Evolutionary conservation across 2,797 vertebrate genomes (phyloP).

Genomic region (Megalops cyprinoides): DNA sequence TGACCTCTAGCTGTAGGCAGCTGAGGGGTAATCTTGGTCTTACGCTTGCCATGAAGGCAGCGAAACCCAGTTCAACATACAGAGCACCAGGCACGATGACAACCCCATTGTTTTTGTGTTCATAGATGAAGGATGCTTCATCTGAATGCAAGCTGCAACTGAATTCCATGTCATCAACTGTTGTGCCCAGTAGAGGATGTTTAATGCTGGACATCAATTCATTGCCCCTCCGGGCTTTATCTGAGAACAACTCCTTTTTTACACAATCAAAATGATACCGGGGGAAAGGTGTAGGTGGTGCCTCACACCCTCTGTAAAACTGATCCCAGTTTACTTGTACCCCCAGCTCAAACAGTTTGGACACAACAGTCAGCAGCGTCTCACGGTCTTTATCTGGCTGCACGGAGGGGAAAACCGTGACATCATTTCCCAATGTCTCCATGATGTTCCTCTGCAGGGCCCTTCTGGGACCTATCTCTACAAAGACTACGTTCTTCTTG

Average conservation of each 20-base stretch:
- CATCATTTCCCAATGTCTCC: slow-evolving; percentile 74
- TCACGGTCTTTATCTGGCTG: slow-evolving; percentile 71
- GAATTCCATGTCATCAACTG: slow-evolving; percentile 50
- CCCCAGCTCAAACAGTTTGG: slow-evolving; percentile 72
- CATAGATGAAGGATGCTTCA: slow-evolving; percentile 47
- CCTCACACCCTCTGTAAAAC: slow-evolving; percentile 73
- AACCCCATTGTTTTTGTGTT: slow-evolving; percentile 61
- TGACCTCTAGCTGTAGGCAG: slow-evolving; percentile 53
- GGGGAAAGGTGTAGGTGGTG: slow-evolving; percentile 69
- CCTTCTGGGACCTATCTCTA: slow-evolving; percentile 82
- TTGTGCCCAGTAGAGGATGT: slow-evolving; percentile 69
- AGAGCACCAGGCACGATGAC: slow-evolving; percentile 65
- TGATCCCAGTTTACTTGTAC: slow-evolving; percentile 68
- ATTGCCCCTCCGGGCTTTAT: slow-evolving; percentile 64
- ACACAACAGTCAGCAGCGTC: slow-evolving; percentile 63
- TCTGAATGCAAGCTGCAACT: slow-evolving; percentile 52
- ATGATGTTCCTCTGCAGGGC: slow-evolving; percentile 76
- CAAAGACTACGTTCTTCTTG: slow-evolving; percentile 73
- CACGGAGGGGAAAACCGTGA: slow-evolving; percentile 69
- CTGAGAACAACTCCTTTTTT: slow-evolving; percentile 64
- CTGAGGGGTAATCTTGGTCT: slow-evolving; percentile 55
- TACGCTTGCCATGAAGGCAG: slow-evolving; percentile 49
- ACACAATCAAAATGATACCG: slow-evolving; percentile 79
- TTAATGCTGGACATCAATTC: too few relatives aligned
- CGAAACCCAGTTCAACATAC: slow-evolving; percentile 63